Conservation (phyloP, 2,113 vertebrate genomes). For the Ibidorhyncha struthersii region DNA sequence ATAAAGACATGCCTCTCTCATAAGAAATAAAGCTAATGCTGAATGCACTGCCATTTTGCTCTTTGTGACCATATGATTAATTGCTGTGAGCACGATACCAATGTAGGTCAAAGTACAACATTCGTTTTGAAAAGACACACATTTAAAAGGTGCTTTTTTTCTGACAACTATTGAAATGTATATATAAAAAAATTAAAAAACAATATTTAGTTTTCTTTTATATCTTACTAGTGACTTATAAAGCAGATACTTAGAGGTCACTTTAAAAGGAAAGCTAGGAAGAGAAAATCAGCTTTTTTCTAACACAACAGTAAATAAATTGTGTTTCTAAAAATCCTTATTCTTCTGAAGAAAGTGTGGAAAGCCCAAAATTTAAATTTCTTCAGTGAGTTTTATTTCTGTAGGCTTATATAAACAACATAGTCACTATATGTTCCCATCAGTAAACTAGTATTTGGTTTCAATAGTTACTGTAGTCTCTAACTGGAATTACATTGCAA, state of each 20-base stretch:
- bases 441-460: background rate
- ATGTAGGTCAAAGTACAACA: background rate
- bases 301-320: background rate
- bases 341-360: background rate
- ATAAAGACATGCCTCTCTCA: background rate
- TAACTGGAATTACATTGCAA: background rate
- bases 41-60: background rate
- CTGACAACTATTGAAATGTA: background rate
- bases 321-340: background rate
- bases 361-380: background rate
- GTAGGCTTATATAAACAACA: background rate
- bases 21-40: background rate
- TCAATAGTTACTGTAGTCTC: background rate
- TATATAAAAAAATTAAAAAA: background rate
- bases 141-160: background rate
- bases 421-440: background rate
- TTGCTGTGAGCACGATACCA: background rate
- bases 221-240: background rate
- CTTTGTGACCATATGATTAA: background rate
- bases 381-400: background rate
- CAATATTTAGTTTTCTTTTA: background rate
- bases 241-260: background rate
- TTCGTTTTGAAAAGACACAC: background rate
- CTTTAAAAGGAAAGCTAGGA: background rate
- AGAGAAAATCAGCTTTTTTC: background rate